Base-by-base conservation (phyloP, 2,888 invertebrate species). In the Coleophora deauratella region DNA sequence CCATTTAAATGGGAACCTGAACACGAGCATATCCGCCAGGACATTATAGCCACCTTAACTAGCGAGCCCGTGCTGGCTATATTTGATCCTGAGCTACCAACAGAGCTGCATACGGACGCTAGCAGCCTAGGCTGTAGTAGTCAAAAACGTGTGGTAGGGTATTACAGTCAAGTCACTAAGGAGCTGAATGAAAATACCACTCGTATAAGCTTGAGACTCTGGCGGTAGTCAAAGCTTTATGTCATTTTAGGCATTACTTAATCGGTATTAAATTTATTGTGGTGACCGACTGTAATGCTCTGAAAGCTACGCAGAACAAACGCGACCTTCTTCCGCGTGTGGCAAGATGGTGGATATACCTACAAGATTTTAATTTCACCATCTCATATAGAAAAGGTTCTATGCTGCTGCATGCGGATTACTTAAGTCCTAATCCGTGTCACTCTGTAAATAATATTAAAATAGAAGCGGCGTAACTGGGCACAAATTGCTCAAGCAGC, bases 401-500 rank as follows among this genome's bases (percentile, higher is more conserved):
- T 0, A 36, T 14, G 32, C 13, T 48, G 40, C 27, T 11, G 3
- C 50, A 50, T 11, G 45, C 43, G 0, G 50, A 50, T 12, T 48
- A 42, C 9, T 31, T 53, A 0, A 51, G 53, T 13, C 32, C 47
- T 8, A 50, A 49, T 12, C 49, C 52, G 0, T 1, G 10, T 21
- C 21, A 21, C 2, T 3, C 42, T 1, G 37, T 49, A 0, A 14
- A n/a, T 11, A 14, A 46, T 31, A 37, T 43, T 15, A 1, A n/a
- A n/a, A n/a, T n/a, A 31, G 14, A 46, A 33, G n/a, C 49, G 46
- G 1, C 40, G 33, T 1, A 54, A 51, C n/a, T 51, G 50, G 50
- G 49, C 45, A 1, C 48, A 51, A 27, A 43, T 51, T 0, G 51
- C 52, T 1, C 50, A 56, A 30, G 10, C 40, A 2, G 47, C 43